Percentiles rank a stretch among this genome's conserved stretches.
Evolutionary conservation across 1,140 invertebrate species (phyloP).

Genomic region (Penaeus japonicus): DNA sequence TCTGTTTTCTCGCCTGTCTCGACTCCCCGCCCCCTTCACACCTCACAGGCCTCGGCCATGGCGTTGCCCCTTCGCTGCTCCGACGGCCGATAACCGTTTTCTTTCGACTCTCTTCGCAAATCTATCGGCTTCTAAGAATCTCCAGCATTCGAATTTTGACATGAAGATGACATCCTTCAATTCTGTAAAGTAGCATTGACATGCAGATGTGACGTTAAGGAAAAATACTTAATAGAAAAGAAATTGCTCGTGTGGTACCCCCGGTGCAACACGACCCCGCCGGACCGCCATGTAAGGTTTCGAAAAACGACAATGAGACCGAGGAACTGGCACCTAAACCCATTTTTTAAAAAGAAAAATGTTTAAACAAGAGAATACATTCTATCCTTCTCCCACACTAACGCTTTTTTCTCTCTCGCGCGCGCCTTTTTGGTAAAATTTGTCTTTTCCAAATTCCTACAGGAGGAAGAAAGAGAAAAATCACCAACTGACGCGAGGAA

Average conservation of each 20-base stretch:
- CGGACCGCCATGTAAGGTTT: conserved; percentile 12
- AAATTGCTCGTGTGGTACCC: neutral
- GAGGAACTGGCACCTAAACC: neutral
- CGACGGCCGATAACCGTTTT: neutral
- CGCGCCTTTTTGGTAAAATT: too few species aligned
- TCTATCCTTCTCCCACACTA: too few species aligned
- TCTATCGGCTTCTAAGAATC: too few species aligned
- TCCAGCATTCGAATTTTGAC: too few species aligned
- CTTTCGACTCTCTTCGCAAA: neutral
- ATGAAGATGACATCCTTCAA: too few species aligned
- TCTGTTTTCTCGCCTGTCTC: conserved; percentile 33
- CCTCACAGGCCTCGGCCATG: neutral
- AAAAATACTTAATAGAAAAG: neutral
- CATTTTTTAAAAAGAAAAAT: neutral
- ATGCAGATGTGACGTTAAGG: neutral
- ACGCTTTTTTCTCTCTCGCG: too few species aligned
- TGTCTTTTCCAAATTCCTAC: too few species aligned
- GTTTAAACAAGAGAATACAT: neutral
- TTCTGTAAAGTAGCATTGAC: too few species aligned
- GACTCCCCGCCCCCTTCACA: conserved; percentile 25
- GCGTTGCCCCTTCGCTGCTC: neutral
- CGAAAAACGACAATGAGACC: conserved; percentile 12
- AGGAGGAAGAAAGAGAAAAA: too few species aligned
- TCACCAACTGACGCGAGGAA: too few species aligned
- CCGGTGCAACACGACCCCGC: neutral